Percentiles rank a stretch among this genome's conserved stretches.
phyloP scores from a whole-genome alignment of 2,797 vertebrate species.

The Lithobates sylvaticus region DNA sequence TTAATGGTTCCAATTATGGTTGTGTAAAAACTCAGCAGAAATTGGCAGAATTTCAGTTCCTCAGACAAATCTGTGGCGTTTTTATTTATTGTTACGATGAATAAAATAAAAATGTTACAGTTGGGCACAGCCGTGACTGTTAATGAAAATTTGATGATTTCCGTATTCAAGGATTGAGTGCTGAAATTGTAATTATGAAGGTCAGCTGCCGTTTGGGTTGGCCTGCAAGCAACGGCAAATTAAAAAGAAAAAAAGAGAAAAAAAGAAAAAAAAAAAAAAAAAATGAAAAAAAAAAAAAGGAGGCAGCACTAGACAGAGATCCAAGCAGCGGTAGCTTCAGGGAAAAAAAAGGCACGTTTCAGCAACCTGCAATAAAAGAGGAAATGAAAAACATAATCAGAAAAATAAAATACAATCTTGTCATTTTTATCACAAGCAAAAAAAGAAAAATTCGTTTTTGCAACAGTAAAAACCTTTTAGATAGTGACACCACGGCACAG shows the following conservation, averaged over 20 bases:
- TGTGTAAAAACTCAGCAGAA: conserved; percentile 74
- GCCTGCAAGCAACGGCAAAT: conserved; percentile 71
- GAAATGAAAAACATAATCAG: conserved; percentile 71
- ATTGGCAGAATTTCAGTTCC: conserved; percentile 71
- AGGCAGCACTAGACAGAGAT: conserved; percentile 77
- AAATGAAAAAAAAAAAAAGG: conserved; percentile 53
- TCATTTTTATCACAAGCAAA: conserved; percentile 33
- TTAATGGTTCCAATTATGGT: conserved; percentile 79
- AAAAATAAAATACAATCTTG: conserved; percentile 58
- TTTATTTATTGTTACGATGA: conserved; percentile 36
- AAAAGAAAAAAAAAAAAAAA: conserved; percentile 22
- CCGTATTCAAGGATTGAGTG: conserved; percentile 69
- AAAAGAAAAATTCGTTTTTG: conserved; percentile 47
- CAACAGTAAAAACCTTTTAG: conserved; percentile 69
- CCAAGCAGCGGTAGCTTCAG: conserved; percentile 80
- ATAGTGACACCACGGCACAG: conserved; percentile 65
- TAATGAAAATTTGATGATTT: conserved; percentile 37
- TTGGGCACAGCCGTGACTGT: conserved; percentile 60
- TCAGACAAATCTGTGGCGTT: conserved; percentile 15
- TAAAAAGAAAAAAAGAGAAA: conserved; percentile 55
- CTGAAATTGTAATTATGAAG: conserved; percentile 61
- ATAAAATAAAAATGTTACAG: conserved; percentile 63
- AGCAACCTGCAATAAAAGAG: conserved; percentile 80
- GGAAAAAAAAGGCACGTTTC: conserved; percentile 79
- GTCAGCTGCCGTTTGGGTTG: conserved; percentile 68